Percentiles rank a stretch among this genome's conserved stretches.
These are phyloP conservation scores for Harpagifer antarcticus DNA, from an alignment of 2,797 vertebrate genomes.

Conservation along the genomic window DNA sequence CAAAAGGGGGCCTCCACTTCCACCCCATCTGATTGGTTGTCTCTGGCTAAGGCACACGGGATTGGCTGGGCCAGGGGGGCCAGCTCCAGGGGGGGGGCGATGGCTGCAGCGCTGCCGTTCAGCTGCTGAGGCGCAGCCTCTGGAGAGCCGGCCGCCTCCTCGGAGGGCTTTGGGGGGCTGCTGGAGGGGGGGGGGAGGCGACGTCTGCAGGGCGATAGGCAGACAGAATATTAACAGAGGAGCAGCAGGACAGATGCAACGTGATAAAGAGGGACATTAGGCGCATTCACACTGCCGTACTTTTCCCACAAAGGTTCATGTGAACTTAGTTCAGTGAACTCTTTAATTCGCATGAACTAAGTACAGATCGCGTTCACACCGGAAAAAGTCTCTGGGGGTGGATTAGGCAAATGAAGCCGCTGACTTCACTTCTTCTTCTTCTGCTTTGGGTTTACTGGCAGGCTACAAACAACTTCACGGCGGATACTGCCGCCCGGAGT, in stretches of 20 bases:
- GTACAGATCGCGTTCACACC: too few species aligned
- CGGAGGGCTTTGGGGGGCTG: slow-evolving; percentile 85
- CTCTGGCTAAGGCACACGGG: slow-evolving; percentile 95
- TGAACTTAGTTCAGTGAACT: too few species aligned
- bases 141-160: slow-evolving; percentile 83
- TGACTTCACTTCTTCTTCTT: too few species aligned
- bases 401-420: too few species aligned
- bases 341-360: too few species aligned
- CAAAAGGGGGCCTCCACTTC: slow-evolving; percentile 87
- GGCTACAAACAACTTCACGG: too few species aligned
- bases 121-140: slow-evolving; percentile 83
- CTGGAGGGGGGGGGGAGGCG: slow-evolving; percentile 81
- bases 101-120: slow-evolving; percentile 87
- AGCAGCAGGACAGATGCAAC: neutral
- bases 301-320: too few species aligned
- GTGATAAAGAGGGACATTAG: neutral
- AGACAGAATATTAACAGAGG: neutral
- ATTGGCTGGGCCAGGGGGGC: slow-evolving; percentile 87
- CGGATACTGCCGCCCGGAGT: too few species aligned
- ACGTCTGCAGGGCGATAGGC: slow-evolving; percentile 58
- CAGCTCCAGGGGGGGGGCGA: slow-evolving; percentile 84
- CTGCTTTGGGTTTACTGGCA: too few species aligned
- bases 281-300: too few species aligned
- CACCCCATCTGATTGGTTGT: slow-evolving; percentile 89
- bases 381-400: too few species aligned